Conservation (phyloP, 2,113 vertebrate genomes). For the Theristicus caerulescens region DNA sequence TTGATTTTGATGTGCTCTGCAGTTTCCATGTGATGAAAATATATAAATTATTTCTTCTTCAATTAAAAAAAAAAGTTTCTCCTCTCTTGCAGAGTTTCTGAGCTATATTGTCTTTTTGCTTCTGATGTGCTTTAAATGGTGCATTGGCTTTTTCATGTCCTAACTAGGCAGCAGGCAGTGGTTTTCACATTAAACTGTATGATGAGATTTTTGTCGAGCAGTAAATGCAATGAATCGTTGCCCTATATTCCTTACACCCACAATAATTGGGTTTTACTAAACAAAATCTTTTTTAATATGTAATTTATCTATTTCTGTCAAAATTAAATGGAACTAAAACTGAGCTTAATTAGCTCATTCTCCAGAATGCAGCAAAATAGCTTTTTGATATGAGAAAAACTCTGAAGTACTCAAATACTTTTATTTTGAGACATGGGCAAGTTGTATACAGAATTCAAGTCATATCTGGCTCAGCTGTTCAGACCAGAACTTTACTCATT, state of each 20-base stretch:
- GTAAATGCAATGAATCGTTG: slow-evolving; percentile 6
- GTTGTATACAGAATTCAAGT: neutral
- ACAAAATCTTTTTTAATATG: slow-evolving; percentile 19
- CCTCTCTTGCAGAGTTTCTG: neutral
- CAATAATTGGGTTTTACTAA: slow-evolving; percentile 34
- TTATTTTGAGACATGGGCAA: neutral
- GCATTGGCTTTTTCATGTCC: neutral
- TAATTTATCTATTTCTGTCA: slow-evolving; percentile 2
- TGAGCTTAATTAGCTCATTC: slow-evolving; percentile 15
- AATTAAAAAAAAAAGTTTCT: neutral
- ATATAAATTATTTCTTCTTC: neutral
- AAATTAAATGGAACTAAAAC: slow-evolving; percentile 28
- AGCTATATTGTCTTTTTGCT: neutral
- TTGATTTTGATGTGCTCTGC: neutral
- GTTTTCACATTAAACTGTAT: slow-evolving; percentile 18
- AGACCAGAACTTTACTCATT: neutral
- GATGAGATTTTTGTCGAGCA: neutral
- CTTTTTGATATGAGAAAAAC: neutral
- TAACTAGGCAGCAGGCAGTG: neutral
- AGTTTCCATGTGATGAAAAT: neutral
- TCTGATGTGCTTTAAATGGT: neutral
- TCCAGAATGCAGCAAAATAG: neutral
- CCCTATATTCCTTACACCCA: neutral
- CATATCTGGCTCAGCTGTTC: neutral
- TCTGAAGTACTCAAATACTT: neutral